phyloP scores from a whole-genome alignment of 1,140 invertebrate species.

The Andricus grossulariae region DNA sequence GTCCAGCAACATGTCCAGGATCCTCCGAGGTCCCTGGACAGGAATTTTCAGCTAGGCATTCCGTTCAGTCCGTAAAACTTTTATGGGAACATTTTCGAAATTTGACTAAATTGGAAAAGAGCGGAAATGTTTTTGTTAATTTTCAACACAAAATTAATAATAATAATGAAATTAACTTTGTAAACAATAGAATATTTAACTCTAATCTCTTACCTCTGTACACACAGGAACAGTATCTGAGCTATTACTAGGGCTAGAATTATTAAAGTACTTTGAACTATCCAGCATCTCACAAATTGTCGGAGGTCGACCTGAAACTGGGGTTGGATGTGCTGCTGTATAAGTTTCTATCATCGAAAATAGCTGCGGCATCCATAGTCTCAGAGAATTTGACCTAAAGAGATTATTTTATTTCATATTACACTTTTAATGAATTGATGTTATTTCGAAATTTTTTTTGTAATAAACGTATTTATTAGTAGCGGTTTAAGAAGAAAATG shows the following conservation, averaged over 20 bases:
- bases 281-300: constrained; percentile 60
- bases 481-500: too few relatives aligned
- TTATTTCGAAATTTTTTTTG: background rate
- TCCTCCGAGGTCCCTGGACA: too few relatives aligned
- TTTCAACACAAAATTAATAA: background rate
- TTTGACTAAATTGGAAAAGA: too few relatives aligned
- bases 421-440: background rate
- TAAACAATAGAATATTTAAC: background rate
- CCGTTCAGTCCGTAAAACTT: too few relatives aligned
- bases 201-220: constrained; percentile 44
- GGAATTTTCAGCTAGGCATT: too few relatives aligned
- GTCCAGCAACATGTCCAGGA: too few relatives aligned
- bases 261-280: constrained; percentile 37
- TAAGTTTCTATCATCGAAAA: constrained; percentile 70
- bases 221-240: background rate
- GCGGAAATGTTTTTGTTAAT: too few relatives aligned
- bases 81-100: too few relatives aligned
- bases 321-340: constrained; percentile 50
- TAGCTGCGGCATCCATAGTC: constrained; percentile 71
- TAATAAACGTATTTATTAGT: too few relatives aligned
- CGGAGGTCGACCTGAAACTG: constrained; percentile 32
- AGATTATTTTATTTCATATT: background rate
- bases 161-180: constrained; percentile 15
- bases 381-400: constrained; percentile 66
- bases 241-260: constrained; percentile 29